Conservation (phyloP, 2,113 vertebrate species). For the Syngnathus floridae region DNA sequence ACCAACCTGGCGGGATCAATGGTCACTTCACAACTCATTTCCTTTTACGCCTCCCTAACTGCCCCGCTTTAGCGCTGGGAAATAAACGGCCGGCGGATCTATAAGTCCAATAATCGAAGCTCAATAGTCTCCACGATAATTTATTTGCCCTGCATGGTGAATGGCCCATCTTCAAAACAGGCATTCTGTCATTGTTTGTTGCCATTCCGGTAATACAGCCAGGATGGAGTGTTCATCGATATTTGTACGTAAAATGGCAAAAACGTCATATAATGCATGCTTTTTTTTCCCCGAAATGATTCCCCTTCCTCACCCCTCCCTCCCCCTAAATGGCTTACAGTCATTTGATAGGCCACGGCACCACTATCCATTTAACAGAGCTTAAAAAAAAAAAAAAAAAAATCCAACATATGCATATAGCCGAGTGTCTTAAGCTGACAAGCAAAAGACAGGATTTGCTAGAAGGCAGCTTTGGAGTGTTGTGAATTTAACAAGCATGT, state of each 20-base stretch:
- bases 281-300: slow-evolving; percentile 34
- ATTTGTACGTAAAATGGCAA: neutral
- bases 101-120: slow-evolving; percentile 59
- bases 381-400: slow-evolving; percentile 75
- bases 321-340: slow-evolving; percentile 62
- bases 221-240: slow-evolving; percentile 29
- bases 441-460: slow-evolving; percentile 70
- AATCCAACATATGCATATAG: slow-evolving; percentile 73
- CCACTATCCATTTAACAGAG: slow-evolving; percentile 75
- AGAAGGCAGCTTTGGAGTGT: slow-evolving; percentile 69
- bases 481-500: slow-evolving; percentile 78
- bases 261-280: slow-evolving; percentile 32
- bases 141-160: slow-evolving; percentile 51
- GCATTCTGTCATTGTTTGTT: slow-evolving; percentile 69
- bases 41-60: slow-evolving; percentile 74
- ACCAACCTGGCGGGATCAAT: slow-evolving; percentile 66
- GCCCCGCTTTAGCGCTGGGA: slow-evolving; percentile 61
- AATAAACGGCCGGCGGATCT: slow-evolving; percentile 70
- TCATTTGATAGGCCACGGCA: slow-evolving; percentile 70
- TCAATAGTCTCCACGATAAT: slow-evolving; percentile 58
- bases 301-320: neutral
- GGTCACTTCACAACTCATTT: slow-evolving; percentile 76
- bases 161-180: slow-evolving; percentile 56
- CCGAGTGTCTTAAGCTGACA: slow-evolving; percentile 69
- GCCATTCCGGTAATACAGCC: slow-evolving; percentile 55